Conservation (phyloP, 2,113 vertebrate genomes). For the Alouatta palliata region DNA sequence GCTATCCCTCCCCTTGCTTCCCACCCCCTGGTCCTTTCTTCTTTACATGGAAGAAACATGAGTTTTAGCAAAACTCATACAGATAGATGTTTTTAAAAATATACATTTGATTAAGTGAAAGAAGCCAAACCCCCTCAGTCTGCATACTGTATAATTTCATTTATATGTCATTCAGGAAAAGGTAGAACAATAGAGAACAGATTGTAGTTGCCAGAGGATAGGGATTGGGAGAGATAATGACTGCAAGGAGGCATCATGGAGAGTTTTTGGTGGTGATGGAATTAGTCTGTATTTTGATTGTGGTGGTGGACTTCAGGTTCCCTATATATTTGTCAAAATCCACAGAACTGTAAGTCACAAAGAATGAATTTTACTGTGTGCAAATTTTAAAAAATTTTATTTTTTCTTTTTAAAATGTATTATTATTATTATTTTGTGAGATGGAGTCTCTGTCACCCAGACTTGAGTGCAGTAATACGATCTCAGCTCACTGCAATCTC, state of each 20-base stretch:
- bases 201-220: background rate
- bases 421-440: too few relatives aligned
- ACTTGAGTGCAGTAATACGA: too few relatives aligned
- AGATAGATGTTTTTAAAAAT: background rate
- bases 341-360: slow-evolving; percentile 2
- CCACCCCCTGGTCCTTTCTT: background rate
- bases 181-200: background rate
- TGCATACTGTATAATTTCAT: background rate
- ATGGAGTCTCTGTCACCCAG: too few relatives aligned
- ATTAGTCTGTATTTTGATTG: slow-evolving; percentile 3
- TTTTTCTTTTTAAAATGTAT: too few relatives aligned
- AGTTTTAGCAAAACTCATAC: slow-evolving; percentile 14
- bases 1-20: too few relatives aligned
- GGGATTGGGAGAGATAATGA: background rate
- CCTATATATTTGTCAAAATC: background rate
- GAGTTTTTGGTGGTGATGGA: background rate
- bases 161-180: slow-evolving; percentile 44
- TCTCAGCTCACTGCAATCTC: too few relatives aligned
- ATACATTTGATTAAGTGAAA: slow-evolving; percentile 23
- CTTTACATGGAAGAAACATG: slow-evolving; percentile 21
- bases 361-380: slow-evolving; percentile 30
- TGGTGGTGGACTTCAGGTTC: background rate
- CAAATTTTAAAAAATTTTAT: background rate
- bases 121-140: background rate
- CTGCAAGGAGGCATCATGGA: background rate